Percentiles rank a stretch among this genome's conserved stretches.
Evolutionary conservation across 2,888 invertebrate genomes (phyloP).

Genomic region (Hecatera dysodea): DNA sequence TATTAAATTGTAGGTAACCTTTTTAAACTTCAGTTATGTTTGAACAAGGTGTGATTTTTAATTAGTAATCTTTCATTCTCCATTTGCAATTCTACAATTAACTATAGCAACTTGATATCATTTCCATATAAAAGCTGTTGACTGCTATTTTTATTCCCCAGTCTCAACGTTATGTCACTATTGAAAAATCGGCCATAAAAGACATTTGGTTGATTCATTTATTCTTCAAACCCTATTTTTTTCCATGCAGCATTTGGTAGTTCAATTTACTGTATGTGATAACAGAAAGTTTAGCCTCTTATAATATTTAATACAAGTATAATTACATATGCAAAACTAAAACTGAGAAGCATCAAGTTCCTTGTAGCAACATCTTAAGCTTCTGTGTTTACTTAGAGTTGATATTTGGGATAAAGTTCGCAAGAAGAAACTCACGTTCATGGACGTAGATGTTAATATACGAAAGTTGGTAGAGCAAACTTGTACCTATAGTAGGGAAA

Average conservation of each 20-base stretch:
- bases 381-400: conserved; percentile 34
- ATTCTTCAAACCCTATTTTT: neutral
- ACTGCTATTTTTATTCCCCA: too few relatives aligned
- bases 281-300: neutral
- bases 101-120: too few relatives aligned
- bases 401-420: conserved; percentile 39
- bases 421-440: conserved; percentile 30
- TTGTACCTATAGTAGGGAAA: neutral
- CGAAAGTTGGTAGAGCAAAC: conserved; percentile 16
- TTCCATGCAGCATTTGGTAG: neutral
- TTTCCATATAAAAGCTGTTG: too few relatives aligned
- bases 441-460: conserved; percentile 15
- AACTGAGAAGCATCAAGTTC: conserved; percentile 32
- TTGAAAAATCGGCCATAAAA: too few relatives aligned
- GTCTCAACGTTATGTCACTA: too few relatives aligned
- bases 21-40: too few relatives aligned
- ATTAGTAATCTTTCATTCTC: too few relatives aligned
- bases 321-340: conserved; percentile 46
- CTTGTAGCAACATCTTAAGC: conserved; percentile 15
- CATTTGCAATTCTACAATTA: too few relatives aligned
- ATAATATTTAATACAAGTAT: conserved; percentile 1
- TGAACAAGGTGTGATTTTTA: too few relatives aligned
- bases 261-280: neutral
- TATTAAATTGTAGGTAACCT: too few relatives aligned
- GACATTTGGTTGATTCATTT: neutral